A percentile compares a stretch with the other conserved stretches of the same genome.
phyloP scores from a whole-genome alignment of 1,140 invertebrate genomes.

The Oryzaephilus surinamensis region DNA sequence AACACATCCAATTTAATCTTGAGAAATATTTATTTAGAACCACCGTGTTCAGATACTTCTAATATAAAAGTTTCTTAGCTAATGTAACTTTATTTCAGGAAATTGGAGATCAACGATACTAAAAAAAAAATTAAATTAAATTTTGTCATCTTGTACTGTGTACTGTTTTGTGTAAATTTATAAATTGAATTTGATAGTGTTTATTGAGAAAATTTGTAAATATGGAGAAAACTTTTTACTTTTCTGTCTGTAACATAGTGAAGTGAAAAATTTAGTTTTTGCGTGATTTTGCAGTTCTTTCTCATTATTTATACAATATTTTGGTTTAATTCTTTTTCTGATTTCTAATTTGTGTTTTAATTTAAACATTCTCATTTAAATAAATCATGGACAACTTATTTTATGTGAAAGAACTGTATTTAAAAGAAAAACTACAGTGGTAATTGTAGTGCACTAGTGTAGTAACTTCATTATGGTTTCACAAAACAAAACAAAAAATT shows the following conservation, averaged over 20 bases:
- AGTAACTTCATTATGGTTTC: slow-evolving; percentile 13
- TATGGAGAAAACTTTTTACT: slow-evolving; percentile 7
- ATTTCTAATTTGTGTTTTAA: no score
- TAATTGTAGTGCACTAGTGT: slow-evolving; percentile 24
- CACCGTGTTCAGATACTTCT: no score
- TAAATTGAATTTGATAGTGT: no score
- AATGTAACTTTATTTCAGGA: no score
- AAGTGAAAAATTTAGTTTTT: slow-evolving; percentile 15
- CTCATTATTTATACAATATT: slow-evolving; percentile 19
- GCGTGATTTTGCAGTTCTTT: slow-evolving; percentile 30
- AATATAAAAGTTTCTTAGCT: no score
- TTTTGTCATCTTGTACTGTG: slow-evolving; percentile 16
- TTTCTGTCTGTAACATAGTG: slow-evolving; percentile 10
- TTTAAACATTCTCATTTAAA: no score
- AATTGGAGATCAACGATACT: slow-evolving; percentile 27
- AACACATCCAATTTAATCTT: no score
- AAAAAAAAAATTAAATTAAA: slow-evolving; percentile 14
- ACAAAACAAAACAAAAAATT: slow-evolving; percentile 6
- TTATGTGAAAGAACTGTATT: slow-evolving; percentile 29
- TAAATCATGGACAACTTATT: no score
- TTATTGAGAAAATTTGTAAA: no score
- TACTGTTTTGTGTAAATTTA: slow-evolving; percentile 12
- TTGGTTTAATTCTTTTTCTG: slow-evolving; percentile 12
- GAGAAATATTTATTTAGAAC: no score
- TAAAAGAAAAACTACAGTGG: slow-evolving; percentile 14